phyloP scores from a whole-genome alignment of 1,140 invertebrate genomes.

The Doryteuthis pealeii region DNA sequence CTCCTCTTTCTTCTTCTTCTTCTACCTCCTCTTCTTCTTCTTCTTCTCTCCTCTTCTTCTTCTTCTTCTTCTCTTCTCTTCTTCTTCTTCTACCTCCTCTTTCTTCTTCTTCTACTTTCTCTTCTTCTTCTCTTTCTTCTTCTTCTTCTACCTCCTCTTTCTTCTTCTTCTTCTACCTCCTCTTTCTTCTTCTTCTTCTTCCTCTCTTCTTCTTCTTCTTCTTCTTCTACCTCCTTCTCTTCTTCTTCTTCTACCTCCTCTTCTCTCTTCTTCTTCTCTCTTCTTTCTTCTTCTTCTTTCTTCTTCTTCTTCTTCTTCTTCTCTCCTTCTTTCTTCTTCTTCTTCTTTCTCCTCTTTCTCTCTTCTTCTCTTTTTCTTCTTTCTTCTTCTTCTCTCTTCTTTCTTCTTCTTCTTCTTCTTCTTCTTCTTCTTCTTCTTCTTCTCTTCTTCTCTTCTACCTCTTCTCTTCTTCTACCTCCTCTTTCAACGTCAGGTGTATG shows the following conservation, averaged over 20 bases:
- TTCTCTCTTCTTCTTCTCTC: neutral
- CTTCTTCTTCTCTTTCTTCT: neutral
- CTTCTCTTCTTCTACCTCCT: too few species aligned
- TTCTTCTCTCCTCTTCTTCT: too few species aligned
- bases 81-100: neutral
- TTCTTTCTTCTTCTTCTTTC: constrained; percentile 8
- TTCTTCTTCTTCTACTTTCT: neutral
- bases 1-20: too few species aligned
- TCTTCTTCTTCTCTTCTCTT: neutral
- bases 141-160: neutral
- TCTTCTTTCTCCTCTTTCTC: too few species aligned
- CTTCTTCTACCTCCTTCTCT: constrained; percentile 4
- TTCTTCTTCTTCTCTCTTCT: too few species aligned
- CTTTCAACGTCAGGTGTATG: too few species aligned
- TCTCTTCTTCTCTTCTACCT: too few species aligned
- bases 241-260: neutral
- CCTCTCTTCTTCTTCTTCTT: constrained; percentile 2
- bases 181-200: neutral
- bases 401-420: too few species aligned
- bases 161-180: neutral
- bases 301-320: constrained; percentile 8
- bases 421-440: too few species aligned
- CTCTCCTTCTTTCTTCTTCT: neutral
- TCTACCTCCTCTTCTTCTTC: too few species aligned
- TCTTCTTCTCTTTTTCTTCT: too few species aligned